Percentiles rank a stretch among this genome's conserved stretches.
phyloP scores from a whole-genome alignment of 2,113 vertebrate genomes.

The Procavia capensis region DNA sequence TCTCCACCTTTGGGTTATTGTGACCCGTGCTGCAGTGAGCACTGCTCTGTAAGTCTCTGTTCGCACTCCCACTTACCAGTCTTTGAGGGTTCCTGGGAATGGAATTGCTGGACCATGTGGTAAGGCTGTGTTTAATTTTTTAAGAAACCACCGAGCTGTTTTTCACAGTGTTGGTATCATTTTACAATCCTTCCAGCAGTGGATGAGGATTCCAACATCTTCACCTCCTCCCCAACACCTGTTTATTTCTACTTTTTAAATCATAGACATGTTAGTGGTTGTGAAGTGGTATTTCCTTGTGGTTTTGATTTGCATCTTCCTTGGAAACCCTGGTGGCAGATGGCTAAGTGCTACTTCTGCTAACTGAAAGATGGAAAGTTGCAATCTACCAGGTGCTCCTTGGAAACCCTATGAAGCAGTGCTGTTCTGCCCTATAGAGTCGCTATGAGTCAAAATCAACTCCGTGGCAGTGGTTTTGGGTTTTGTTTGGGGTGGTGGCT shows the following conservation, averaged over 20 bases:
- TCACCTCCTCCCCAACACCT: background rate
- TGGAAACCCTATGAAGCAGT: too few species aligned
- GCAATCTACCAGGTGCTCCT: background rate
- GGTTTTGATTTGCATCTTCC: background rate
- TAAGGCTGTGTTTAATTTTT: background rate
- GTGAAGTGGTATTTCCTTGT: background rate
- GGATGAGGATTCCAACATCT: background rate
- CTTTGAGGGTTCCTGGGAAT: background rate
- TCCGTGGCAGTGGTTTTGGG: too few species aligned
- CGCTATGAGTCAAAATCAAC: too few species aligned
- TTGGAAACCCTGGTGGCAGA: background rate
- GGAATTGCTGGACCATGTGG: background rate
- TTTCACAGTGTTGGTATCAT: background rate
- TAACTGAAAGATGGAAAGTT: background rate
- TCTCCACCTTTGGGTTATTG: background rate
- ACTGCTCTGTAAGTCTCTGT: background rate
- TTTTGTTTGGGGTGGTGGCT: too few species aligned
- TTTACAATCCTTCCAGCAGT: background rate
- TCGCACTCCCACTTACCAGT: background rate
- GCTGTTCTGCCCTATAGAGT: too few species aligned
- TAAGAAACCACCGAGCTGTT: background rate
- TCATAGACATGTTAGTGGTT: background rate
- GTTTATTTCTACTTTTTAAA: background rate
- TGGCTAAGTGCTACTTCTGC: background rate
- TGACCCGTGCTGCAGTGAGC: background rate